Evolutionary conservation across 2,113 vertebrate genomes (phyloP).

Genomic region (Gallinago jamesoni): DNA sequence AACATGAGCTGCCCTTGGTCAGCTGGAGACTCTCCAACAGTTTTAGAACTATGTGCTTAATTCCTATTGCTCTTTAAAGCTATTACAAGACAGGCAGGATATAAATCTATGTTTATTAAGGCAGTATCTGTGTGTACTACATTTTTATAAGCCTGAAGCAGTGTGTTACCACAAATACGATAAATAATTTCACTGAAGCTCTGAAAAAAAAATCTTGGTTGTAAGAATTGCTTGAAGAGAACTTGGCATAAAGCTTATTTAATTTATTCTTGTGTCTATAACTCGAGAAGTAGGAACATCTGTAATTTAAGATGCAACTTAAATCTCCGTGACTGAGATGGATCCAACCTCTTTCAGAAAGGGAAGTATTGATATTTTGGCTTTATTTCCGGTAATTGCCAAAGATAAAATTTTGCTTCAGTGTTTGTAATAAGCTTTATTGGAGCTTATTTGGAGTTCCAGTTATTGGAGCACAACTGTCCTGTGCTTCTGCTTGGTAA

Average conservation of each 20-base stretch:
- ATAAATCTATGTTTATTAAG: conserved; percentile 12
- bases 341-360: not conserved
- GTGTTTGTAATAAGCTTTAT: not conserved
- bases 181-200: not conserved
- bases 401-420: not conserved
- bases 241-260: not conserved
- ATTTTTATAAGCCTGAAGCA: not conserved
- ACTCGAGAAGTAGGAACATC: not conserved
- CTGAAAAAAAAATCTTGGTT: not conserved
- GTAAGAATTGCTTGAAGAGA: not conserved
- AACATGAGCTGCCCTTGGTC: not conserved
- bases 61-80: not conserved
- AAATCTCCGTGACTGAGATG: not conserved
- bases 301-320: not conserved
- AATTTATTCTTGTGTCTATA: not conserved
- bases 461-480: not conserved
- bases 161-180: not conserved
- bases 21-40: not conserved
- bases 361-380: not conserved
- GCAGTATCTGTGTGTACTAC: not conserved
- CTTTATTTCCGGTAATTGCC: not conserved
- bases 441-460: too few relatives aligned
- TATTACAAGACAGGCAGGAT: not conserved
- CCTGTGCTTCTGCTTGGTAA: not conserved
- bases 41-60: not conserved